phyloP scores from a whole-genome alignment of 2,888 invertebrate genomes.

The Acanthococcus lagerstroemiae region DNA sequence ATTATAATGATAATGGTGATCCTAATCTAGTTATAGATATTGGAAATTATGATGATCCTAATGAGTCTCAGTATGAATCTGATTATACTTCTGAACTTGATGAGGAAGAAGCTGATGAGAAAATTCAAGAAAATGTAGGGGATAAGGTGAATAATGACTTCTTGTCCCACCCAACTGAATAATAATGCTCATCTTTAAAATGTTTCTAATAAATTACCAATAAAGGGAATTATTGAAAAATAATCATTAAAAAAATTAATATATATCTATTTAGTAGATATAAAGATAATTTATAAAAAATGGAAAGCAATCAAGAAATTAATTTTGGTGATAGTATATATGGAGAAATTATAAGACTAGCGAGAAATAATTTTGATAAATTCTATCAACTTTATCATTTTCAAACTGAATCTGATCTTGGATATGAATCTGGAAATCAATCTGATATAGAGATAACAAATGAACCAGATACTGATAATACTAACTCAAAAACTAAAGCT shows the following conservation, averaged over 20 bases:
- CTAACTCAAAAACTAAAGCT: slow-evolving; percentile 2
- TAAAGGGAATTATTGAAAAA: not conserved
- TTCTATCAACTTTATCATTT: not conserved
- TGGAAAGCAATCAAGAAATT: slow-evolving; percentile 1
- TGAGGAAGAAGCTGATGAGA: no score
- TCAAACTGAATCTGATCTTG: slow-evolving; percentile 8
- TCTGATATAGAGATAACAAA: slow-evolving; percentile 6
- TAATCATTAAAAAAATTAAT: not conserved
- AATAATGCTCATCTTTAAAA: not conserved
- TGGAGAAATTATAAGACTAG: slow-evolving; percentile 4
- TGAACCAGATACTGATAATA: slow-evolving; percentile 4
- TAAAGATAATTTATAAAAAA: not conserved
- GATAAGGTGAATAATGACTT: slow-evolving; percentile 4
- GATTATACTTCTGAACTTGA: slow-evolving; percentile 4
- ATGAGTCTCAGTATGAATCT: not conserved
- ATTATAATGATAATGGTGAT: no score
- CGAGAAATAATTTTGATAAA: not conserved
- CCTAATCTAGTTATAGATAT: no score
- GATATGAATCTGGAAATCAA: not conserved
- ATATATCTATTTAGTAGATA: slow-evolving; percentile 2
- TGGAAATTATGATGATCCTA: no score
- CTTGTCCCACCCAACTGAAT: slow-evolving; percentile 1
- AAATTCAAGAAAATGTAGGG: slow-evolving; percentile 8
- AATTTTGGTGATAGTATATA: slow-evolving; percentile 4
- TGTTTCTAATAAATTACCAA: not conserved